Conservation (phyloP, 1,140 invertebrate species). For the Neoseiulus cucumeris region DNA sequence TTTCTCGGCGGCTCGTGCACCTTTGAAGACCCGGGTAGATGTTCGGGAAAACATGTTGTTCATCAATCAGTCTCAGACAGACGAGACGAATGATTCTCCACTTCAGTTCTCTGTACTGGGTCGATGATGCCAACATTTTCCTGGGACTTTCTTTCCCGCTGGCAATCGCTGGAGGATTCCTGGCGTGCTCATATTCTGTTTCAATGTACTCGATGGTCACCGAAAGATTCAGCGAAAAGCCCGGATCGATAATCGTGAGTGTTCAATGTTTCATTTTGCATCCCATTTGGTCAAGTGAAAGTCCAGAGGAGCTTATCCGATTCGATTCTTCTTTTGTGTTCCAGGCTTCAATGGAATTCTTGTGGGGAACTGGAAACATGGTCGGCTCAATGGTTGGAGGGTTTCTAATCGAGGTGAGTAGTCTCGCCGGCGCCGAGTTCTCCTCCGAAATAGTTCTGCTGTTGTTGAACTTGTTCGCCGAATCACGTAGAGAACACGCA, state of each 20-base stretch:
- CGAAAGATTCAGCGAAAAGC: neutral
- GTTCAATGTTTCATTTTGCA: neutral
- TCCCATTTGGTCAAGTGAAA: neutral
- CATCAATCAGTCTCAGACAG: no score
- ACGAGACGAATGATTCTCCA: neutral
- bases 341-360: slow-evolving; percentile 5
- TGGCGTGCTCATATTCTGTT: neutral
- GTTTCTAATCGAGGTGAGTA: neutral
- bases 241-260: neutral
- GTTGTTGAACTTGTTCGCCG: no score
- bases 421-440: neutral
- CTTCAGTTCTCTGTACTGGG: neutral
- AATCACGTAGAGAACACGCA: no score
- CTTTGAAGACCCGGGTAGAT: no score
- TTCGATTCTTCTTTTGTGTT: neutral
- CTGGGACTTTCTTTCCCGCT: neutral
- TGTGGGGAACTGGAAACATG: slow-evolving; percentile 4
- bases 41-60: no score
- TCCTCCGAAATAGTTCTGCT: no score
- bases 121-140: neutral
- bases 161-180: neutral
- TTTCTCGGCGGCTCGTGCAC: no score
- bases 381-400: neutral
- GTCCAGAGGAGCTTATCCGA: neutral
- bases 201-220: slow-evolving; percentile 2